Conservation (phyloP, 2,797 vertebrate genomes). For the Coluber constrictor region DNA sequence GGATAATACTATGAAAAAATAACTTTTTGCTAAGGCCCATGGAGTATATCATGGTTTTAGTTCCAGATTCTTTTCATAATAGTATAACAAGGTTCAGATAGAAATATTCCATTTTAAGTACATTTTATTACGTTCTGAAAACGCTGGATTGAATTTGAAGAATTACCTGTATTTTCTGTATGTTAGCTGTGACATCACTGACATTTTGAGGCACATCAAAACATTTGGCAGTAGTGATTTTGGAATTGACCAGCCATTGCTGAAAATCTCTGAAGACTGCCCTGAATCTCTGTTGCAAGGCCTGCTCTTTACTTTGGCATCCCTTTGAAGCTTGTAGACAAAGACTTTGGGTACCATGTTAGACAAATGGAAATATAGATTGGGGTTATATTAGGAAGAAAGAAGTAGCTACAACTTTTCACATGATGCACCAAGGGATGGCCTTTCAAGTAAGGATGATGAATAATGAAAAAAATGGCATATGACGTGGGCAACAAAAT, state of each 20-base stretch:
- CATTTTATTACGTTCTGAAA: background rate
- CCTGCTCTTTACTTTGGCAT: constrained; percentile 91
- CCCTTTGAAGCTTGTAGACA: constrained; percentile 88
- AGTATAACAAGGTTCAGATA: background rate
- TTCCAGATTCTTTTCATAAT: background rate
- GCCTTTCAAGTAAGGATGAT: background rate
- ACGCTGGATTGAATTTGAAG: background rate
- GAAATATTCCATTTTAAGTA: background rate
- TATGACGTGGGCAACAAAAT: background rate
- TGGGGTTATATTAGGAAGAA: background rate
- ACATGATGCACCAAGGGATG: background rate
- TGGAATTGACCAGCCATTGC: constrained; percentile 92
- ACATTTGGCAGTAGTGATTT: constrained; percentile 90
- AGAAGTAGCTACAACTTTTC: background rate
- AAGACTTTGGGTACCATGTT: constrained; percentile 73
- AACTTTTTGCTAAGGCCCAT: background rate
- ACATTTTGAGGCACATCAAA: constrained; percentile 90
- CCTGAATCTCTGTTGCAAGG: constrained; percentile 88
- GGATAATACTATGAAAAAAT: background rate
- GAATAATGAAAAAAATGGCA: background rate
- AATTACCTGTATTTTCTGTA: constrained; percentile 93
- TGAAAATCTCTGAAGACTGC: constrained; percentile 87
- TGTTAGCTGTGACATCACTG: constrained; percentile 78
- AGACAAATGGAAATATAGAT: constrained; percentile 37
- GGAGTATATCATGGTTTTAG: background rate